Evolutionary conservation across 2,797 vertebrate species (phyloP), one percentile per base, ranked within the genome.

Genomic region (Selene dorsalis): DNA sequence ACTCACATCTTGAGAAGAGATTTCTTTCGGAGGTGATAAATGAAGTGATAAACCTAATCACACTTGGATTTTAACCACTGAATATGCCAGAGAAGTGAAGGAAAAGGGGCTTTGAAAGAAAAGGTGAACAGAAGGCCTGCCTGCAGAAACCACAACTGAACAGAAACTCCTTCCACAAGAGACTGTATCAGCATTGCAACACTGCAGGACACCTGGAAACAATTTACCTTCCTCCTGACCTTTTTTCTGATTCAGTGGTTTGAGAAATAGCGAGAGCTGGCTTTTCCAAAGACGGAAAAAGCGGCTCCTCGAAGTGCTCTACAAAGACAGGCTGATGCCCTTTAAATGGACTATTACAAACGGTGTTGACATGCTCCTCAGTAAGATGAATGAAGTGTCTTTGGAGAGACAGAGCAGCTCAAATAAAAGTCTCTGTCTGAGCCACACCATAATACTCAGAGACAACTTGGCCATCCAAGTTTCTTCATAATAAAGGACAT

Each of bases 231-330:
- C 84, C 86, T 88, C 81, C 72, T 90, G 85, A 88, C 84, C 81
- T 84, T 89, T 85, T 81, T 91, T 84, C 81, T 81, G 72, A 90
- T 89, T 94, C 93, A 90, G 94, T 61, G 93, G 80, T 88, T 92
- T 86, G 93, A 93, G 93, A 92, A 84, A 93, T 63, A 80, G 93
- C 53, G 57, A 89, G 79, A 72, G 65, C 75, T 73, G 68, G 84
- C 73, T 90, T 95, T 95, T 95, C 94, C 92, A 94, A 95, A 94
- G 90, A 94, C 91, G 93, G 93, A 93, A 85, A 86, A 86, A 90
- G 90, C 26, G 64, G 87, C 90, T 95, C 83, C 91, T 90, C 64
- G 75, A 81, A 91, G 84, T 38, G 90, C 88, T 89, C 89, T 93
- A 95, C 93, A 96, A 94, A 96, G 92, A 91, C 92, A 89, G 93